These are phyloP conservation scores for Cephalopholis sonnerati DNA, from an alignment of 2,113 vertebrate genomes.

Conservation along the genomic window DNA sequence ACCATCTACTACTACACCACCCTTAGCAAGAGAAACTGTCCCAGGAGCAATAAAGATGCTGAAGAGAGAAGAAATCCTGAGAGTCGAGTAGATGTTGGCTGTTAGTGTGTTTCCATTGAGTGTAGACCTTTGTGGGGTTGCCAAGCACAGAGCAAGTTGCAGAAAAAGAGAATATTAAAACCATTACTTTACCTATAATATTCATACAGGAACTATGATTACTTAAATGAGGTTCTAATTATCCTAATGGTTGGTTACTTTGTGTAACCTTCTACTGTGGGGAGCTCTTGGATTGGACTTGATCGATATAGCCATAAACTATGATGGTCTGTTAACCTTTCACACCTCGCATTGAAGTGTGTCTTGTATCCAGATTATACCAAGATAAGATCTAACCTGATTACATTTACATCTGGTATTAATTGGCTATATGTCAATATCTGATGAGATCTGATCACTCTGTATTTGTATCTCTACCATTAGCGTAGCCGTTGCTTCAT, in stretches of 20 bases:
- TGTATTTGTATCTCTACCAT: too few species aligned
- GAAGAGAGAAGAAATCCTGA: background rate
- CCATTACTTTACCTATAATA: slow-evolving; percentile 39
- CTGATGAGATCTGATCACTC: too few species aligned
- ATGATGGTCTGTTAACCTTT: slow-evolving; percentile 1
- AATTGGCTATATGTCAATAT: too few species aligned
- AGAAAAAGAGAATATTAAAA: slow-evolving; percentile 36
- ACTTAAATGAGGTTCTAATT: slow-evolving; percentile 27
- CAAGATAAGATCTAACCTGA: too few species aligned
- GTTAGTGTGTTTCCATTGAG: background rate
- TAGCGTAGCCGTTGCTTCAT: too few species aligned
- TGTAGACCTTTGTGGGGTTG: background rate
- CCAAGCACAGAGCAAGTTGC: background rate
- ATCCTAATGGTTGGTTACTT: slow-evolving; percentile 27
- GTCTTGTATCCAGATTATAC: too few species aligned
- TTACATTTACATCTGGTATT: too few species aligned
- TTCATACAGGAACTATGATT: slow-evolving; percentile 28
- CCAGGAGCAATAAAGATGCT: background rate
- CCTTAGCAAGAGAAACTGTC: background rate
- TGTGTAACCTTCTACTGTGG: slow-evolving; percentile 23
- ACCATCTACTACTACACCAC: background rate
- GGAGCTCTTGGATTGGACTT: slow-evolving; percentile 30
- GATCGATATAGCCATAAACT: slow-evolving; percentile 40
- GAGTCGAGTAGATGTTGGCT: background rate
- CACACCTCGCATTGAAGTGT: too few species aligned